phyloP scores from a whole-genome alignment of 2,888 invertebrate genomes.

The Balanococcus diminutus region DNA sequence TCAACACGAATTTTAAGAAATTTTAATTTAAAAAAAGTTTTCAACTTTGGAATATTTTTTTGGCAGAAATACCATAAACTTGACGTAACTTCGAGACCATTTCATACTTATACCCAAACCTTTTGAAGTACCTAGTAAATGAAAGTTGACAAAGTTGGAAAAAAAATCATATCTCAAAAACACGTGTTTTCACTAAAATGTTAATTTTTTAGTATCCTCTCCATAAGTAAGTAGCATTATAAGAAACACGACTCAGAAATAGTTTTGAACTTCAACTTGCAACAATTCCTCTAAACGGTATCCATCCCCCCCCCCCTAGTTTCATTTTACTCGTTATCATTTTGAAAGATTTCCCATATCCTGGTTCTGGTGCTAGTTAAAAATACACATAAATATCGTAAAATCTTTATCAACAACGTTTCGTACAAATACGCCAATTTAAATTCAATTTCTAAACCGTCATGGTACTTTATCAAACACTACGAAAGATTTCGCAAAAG shows the following conservation, averaged over 20 bases:
- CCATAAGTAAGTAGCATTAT: too few species aligned
- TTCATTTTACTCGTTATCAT: not conserved
- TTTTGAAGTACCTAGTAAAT: not conserved
- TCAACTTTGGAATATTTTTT: not conserved
- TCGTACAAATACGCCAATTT: not conserved
- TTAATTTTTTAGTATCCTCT: not conserved
- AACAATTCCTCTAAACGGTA: not conserved
- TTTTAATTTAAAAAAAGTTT: not conserved
- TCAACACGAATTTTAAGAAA: not conserved
- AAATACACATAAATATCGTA: not conserved
- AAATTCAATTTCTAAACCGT: conserved; percentile 7
- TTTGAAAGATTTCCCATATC: not conserved
- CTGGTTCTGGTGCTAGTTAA: not conserved
- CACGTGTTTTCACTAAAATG: not conserved
- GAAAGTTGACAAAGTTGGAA: not conserved
- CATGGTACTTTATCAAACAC: not conserved
- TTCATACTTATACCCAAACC: not conserved
- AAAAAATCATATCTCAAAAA: not conserved
- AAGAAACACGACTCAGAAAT: not conserved
- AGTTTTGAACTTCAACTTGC: not conserved
- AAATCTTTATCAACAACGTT: conserved; percentile 2
- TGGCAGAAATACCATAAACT: not conserved
- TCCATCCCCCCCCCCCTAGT: not conserved
- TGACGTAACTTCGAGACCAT: not conserved
- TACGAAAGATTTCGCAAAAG: not conserved